Evolutionary conservation across 2,113 vertebrate genomes (phyloP).

Genomic region (Pterophyllum scalare): DNA sequence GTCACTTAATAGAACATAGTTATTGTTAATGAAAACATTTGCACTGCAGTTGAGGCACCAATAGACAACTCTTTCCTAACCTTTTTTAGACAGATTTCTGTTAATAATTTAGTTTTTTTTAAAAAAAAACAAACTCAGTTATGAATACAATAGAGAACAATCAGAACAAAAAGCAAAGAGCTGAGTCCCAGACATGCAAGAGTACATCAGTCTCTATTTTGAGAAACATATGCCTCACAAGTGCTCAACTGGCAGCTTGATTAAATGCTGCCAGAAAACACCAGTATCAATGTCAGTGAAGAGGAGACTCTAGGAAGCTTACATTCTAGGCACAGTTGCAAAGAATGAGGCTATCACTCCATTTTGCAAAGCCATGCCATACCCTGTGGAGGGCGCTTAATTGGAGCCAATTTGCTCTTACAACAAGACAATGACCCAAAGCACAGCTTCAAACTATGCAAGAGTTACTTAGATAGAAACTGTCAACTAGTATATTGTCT

Average conservation of each 20-base stretch:
- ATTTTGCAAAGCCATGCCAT: slow-evolving; percentile 10
- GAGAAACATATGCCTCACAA: neutral
- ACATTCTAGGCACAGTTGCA: slow-evolving; percentile 5
- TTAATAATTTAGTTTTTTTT: neutral
- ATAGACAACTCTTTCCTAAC: too few relatives aligned
- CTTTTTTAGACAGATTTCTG: neutral
- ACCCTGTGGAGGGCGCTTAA: slow-evolving; percentile 4
- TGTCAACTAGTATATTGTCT: neutral
- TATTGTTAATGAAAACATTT: neutral
- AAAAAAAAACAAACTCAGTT: neutral
- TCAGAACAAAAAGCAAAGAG: neutral
- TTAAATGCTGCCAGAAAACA: slow-evolving; percentile 11
- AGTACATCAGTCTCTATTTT: neutral
- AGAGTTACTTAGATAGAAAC: slow-evolving; percentile 1
- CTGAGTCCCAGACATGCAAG: neutral
- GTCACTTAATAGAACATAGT: neutral
- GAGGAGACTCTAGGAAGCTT: neutral
- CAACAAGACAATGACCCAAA: slow-evolving; percentile 15
- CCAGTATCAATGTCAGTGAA: slow-evolving; percentile 2
- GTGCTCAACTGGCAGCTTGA: neutral
- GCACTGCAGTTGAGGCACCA: neutral
- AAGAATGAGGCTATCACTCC: neutral
- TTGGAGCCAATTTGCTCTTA: slow-evolving; percentile 4
- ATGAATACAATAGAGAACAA: neutral
- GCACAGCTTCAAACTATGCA: slow-evolving; percentile 6